Evolutionary conservation across 2,113 vertebrate genomes (phyloP).

Genomic region (Eurystomus gularis): DNA sequence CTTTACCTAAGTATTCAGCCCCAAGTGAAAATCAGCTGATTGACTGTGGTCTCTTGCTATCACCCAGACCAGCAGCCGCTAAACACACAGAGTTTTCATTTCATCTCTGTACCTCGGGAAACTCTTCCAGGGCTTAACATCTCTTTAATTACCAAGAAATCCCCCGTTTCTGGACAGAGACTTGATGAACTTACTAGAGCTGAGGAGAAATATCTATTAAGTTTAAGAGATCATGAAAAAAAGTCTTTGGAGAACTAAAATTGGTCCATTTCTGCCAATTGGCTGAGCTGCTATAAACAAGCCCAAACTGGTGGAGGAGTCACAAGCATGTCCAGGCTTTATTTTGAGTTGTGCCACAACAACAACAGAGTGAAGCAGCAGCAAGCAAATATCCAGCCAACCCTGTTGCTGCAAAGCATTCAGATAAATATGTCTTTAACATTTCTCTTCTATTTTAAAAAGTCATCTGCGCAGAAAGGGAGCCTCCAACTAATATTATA

Average conservation of each 20-base stretch:
- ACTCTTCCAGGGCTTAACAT: neutral
- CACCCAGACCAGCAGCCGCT: neutral
- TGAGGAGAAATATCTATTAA: conserved; percentile 20
- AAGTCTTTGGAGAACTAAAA: conserved; percentile 1
- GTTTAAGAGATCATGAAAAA: neutral
- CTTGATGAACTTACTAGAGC: neutral
- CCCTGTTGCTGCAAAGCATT: neutral
- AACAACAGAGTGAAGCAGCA: neutral
- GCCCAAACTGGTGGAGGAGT: neutral
- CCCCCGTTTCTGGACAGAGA: neutral
- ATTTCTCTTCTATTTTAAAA: conserved; percentile 40
- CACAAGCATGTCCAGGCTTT: neutral
- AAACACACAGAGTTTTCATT: neutral
- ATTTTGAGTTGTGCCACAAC: neutral
- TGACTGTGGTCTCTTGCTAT: neutral
- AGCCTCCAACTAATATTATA: neutral
- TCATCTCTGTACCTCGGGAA: neutral
- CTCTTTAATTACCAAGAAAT: conserved; percentile 29
- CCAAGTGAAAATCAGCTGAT: neutral
- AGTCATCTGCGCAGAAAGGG: neutral
- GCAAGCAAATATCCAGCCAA: neutral
- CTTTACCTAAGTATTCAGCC: neutral
- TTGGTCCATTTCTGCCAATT: neutral
- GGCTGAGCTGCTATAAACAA: neutral
- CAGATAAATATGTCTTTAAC: conserved; percentile 25